These are phyloP conservation scores for Pristiophorus japonicus DNA, from an alignment of 2,113 vertebrate genomes.

Conservation along the genomic window DNA sequence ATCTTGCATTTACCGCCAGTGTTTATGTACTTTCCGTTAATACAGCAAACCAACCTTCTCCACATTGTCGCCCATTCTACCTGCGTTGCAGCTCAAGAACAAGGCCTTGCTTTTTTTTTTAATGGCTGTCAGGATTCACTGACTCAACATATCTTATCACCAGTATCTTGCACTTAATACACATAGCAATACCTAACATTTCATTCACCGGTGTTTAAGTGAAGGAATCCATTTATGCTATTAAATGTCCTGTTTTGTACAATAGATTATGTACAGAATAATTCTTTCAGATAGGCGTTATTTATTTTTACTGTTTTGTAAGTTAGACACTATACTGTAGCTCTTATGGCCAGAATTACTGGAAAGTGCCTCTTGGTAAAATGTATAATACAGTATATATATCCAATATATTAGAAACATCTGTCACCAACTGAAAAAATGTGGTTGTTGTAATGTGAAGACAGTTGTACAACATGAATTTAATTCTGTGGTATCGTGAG, in stretches of 20 bases:
- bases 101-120: conserved; percentile 69
- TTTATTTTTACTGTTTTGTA: conserved; percentile 95
- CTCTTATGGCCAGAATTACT: conserved; percentile 82
- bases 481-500: conserved; percentile 73
- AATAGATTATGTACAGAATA: conserved; percentile 84
- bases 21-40: background rate
- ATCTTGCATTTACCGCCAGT: background rate
- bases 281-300: conserved; percentile 82
- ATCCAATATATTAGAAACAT: conserved; percentile 74
- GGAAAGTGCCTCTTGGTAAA: conserved; percentile 90
- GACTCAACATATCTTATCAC: conserved; percentile 63
- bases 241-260: conserved; percentile 85
- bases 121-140: conserved; percentile 63
- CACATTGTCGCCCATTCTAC: background rate
- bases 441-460: conserved; percentile 84
- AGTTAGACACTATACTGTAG: conserved; percentile 86
- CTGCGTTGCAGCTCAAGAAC: conserved; percentile 45
- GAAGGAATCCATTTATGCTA: conserved; percentile 67
- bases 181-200: conserved; percentile 76
- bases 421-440: conserved; percentile 75
- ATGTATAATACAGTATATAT: conserved; percentile 80
- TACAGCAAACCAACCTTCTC: background rate
- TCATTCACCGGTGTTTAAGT: conserved; percentile 73
- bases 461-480: conserved; percentile 81
- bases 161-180: conserved; percentile 76